A percentile compares a stretch with the other conserved stretches of the same genome.
Evolutionary conservation across 2,888 invertebrate species (phyloP).

Genomic region (Acronicta aceris): DNA sequence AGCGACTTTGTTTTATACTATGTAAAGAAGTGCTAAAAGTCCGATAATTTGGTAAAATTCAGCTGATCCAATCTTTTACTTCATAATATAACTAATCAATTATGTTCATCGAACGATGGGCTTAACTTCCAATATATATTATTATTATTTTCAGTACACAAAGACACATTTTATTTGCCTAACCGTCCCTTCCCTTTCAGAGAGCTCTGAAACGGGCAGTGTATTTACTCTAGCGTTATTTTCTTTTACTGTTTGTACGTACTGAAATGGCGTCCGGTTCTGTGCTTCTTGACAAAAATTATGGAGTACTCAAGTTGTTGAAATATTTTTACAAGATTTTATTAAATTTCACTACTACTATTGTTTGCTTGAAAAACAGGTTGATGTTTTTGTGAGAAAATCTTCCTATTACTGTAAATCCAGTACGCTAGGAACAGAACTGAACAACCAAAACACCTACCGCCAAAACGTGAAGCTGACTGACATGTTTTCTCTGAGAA

Average conservation of each 20-base stretch:
- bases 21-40: neutral
- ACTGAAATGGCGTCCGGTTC: slow-evolving; percentile 17
- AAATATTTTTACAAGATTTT: neutral
- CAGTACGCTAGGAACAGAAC: too few species aligned
- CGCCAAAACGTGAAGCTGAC: too few species aligned
- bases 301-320: neutral
- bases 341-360: too few species aligned
- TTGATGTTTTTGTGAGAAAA: too few species aligned
- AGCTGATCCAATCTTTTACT: too few species aligned
- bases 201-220: slow-evolving; percentile 22
- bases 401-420: too few species aligned
- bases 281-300: neutral
- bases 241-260: slow-evolving; percentile 21
- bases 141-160: slow-evolving; percentile 31
- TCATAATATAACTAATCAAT: too few species aligned
- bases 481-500: too few species aligned
- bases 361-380: too few species aligned
- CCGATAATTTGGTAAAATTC: neutral
- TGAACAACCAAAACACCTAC: too few species aligned
- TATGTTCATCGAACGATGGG: neutral
- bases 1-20: too few species aligned
- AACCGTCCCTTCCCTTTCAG: slow-evolving; percentile 19
- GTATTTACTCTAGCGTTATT: slow-evolving; percentile 32
- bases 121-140: neutral
- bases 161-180: slow-evolving; percentile 31